A percentile compares a stretch with the other conserved stretches of the same genome.
Evolutionary conservation across 2,797 vertebrate species (phyloP).

Genomic region (Xenentodon cancila): DNA sequence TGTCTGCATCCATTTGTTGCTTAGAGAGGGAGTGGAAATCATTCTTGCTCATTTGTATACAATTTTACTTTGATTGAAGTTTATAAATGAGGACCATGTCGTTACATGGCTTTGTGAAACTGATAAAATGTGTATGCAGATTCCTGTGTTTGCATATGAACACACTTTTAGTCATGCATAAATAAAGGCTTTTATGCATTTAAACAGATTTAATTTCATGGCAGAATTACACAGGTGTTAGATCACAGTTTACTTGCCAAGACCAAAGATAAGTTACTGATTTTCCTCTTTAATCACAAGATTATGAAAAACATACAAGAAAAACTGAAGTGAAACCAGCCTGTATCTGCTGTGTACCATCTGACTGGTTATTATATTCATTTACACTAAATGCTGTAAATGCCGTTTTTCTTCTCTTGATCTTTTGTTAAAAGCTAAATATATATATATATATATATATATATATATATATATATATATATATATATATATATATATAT

Average conservation of each 20-base stretch:
- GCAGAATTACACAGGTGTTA: not conserved
- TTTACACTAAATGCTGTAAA: constrained; percentile 23
- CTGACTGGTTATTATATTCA: constrained; percentile 35
- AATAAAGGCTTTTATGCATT: not conserved
- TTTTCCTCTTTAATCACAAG: constrained; percentile 10
- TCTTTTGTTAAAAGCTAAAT: constrained; percentile 29
- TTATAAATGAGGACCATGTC: not conserved
- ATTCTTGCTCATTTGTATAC: not conserved
- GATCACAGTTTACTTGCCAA: constrained; percentile 2
- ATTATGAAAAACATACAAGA: constrained; percentile 21
- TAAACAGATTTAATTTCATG: not conserved
- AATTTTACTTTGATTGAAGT: not conserved
- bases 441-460: too few species aligned
- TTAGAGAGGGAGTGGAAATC: not conserved
- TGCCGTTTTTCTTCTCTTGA: constrained; percentile 30
- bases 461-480: too few species aligned
- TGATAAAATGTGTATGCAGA: not conserved
- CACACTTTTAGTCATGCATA: not conserved
- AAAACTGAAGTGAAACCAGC: constrained; percentile 10
- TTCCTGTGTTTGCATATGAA: not conserved
- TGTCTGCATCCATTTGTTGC: not conserved
- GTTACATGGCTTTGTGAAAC: not conserved
- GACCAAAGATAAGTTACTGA: constrained; percentile 9
- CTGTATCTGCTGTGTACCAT: constrained; percentile 5
- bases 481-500: too few species aligned